Percentiles rank a stretch among this genome's conserved stretches.
Conservation (phyloP, 2,888 invertebrate species). For the Brachypterus glaber region DNA sequence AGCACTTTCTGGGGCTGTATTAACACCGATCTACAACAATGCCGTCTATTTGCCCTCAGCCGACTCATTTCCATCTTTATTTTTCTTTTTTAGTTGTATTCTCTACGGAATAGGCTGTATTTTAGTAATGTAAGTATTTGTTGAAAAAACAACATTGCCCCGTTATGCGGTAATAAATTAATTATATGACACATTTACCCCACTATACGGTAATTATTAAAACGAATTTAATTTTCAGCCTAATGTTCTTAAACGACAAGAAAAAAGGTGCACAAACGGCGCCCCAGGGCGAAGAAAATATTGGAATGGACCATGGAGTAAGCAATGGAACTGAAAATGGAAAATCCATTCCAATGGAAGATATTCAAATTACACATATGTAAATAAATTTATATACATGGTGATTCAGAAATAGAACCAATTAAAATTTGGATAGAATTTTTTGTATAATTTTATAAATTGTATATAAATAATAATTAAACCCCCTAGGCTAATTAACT, state of each 20-base stretch:
- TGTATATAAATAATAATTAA: too few species aligned
- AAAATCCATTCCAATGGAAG: slow-evolving; percentile 20
- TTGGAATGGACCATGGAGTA: slow-evolving; percentile 5
- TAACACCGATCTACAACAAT: slow-evolving; percentile 47
- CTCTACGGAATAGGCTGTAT: slow-evolving; percentile 22
- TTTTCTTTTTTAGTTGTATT: slow-evolving; percentile 45
- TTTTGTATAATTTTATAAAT: too few species aligned
- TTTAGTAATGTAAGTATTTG: slow-evolving; percentile 28
- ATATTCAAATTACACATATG: slow-evolving; percentile 22
- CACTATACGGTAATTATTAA: too few species aligned
- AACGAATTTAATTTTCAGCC: slow-evolving; percentile 19
- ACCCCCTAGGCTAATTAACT: too few species aligned
- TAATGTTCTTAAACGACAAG: slow-evolving; percentile 20
- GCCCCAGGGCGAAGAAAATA: too few species aligned
- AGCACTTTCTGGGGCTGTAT: slow-evolving; percentile 47
- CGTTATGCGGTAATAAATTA: too few species aligned
- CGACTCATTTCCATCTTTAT: slow-evolving; percentile 46
- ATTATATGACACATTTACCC: too few species aligned
- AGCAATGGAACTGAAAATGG: slow-evolving; percentile 8
- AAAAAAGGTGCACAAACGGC: too few species aligned
- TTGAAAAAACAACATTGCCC: too few species aligned
- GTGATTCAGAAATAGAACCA: too few species aligned
- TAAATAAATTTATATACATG: too few species aligned
- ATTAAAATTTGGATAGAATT: too few species aligned
- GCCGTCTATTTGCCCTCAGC: slow-evolving; percentile 46